Evolutionary conservation across 2,888 invertebrate genomes (phyloP).

Genomic region (Chelonus formosanus): DNA sequence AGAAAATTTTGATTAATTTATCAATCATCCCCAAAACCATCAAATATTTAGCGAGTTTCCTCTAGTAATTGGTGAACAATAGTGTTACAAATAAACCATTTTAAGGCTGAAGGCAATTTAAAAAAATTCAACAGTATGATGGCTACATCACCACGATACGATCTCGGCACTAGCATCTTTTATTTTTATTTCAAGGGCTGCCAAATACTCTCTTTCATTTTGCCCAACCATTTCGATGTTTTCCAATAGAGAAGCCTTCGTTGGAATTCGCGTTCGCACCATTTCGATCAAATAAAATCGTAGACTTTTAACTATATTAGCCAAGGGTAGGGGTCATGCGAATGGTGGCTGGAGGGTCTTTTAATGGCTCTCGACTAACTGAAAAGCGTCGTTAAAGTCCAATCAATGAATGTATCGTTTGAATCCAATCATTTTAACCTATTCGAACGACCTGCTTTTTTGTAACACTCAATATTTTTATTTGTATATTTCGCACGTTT

Average conservation of each 20-base stretch:
- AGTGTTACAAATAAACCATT: background rate
- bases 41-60: background rate
- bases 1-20: too few relatives aligned
- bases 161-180: background rate
- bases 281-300: constrained; percentile 20
- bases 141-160: constrained; percentile 4
- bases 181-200: constrained; percentile 14
- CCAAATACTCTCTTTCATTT: background rate
- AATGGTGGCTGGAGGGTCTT: constrained; percentile 6
- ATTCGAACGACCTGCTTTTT: constrained; percentile 29
- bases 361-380: constrained; percentile 39
- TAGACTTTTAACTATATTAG: constrained; percentile 14
- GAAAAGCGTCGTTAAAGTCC: constrained; percentile 38
- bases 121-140: constrained; percentile 1
- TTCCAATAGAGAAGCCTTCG: constrained; percentile 8
- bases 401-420: constrained; percentile 36
- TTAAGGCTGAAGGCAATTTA: background rate
- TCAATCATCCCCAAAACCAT: too few relatives aligned
- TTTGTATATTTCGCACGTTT: constrained; percentile 6
- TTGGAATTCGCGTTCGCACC: constrained; percentile 14
- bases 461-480: background rate
- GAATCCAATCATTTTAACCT: constrained; percentile 40
- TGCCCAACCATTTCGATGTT: constrained; percentile 17
- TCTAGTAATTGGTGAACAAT: background rate
- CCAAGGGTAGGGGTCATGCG: background rate